Conservation (phyloP, 64 coral and sea anemone genomes). For the Astreopora myriophthalma region DNA sequence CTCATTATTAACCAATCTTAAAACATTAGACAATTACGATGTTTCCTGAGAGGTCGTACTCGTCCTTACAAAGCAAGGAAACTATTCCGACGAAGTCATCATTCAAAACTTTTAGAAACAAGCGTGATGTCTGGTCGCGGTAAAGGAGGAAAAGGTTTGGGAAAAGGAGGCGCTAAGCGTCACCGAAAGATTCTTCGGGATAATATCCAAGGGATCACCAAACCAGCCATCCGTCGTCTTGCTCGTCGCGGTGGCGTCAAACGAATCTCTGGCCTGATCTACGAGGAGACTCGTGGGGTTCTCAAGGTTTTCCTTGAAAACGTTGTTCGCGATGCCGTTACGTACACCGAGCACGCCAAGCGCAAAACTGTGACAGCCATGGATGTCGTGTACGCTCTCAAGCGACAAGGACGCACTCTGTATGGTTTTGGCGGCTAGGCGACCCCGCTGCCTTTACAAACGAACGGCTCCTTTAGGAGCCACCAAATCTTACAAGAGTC, state of each 20-base stretch:
- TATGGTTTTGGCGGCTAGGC: slow-evolving; percentile 79
- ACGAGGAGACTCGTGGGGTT: slow-evolving; percentile 72
- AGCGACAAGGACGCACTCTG: slow-evolving; percentile 67
- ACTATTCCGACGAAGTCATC: background rate
- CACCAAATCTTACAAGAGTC: background rate
- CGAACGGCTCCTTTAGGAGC: background rate
- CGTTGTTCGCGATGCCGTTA: slow-evolving; percentile 72
- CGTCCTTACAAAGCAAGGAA: background rate
- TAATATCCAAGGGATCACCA: slow-evolving; percentile 68
- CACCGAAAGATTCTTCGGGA: slow-evolving; percentile 74
- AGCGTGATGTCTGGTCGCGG: slow-evolving; percentile 62
- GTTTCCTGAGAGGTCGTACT: background rate
- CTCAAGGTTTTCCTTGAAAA: slow-evolving; percentile 75
- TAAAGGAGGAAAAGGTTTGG: slow-evolving; percentile 76
- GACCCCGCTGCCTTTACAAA: background rate
- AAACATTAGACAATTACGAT: background rate
- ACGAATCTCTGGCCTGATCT: slow-evolving; percentile 76
- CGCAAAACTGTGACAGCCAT: slow-evolving; percentile 72
- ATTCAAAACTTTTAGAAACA: background rate
- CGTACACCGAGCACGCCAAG: slow-evolving; percentile 78
- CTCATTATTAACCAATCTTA: background rate
- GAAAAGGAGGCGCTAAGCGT: slow-evolving; percentile 77
- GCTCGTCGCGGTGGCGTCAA: slow-evolving; percentile 74
- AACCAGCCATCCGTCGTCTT: slow-evolving; percentile 75
- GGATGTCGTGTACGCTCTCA: slow-evolving; percentile 74